These are phyloP conservation scores for Formica exsecta DNA, from an alignment of 1,140 invertebrate species.

Conservation along the genomic window DNA sequence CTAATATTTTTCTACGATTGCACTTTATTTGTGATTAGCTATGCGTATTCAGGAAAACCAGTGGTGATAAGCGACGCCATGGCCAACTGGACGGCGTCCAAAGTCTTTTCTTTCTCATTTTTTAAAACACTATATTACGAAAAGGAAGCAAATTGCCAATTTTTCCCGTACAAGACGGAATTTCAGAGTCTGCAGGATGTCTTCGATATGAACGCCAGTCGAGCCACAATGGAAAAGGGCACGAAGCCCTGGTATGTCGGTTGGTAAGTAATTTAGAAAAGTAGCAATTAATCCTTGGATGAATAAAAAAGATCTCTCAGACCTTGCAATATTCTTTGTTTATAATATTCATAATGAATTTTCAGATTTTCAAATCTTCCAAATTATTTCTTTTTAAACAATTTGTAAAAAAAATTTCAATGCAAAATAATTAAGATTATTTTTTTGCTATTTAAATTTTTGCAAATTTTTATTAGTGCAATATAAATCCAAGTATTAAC, in stretches of 20 bases:
- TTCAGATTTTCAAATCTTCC: not conserved
- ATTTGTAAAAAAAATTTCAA: not conserved
- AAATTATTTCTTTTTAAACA: not conserved
- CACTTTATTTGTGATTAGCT: slow-evolving; percentile 82
- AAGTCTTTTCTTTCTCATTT: slow-evolving; percentile 91
- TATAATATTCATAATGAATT: not conserved
- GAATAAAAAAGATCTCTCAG: not conserved
- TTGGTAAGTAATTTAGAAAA: slow-evolving; percentile 88
- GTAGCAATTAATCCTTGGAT: not conserved
- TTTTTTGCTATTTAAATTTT: not conserved
- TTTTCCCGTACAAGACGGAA: slow-evolving; percentile 96
- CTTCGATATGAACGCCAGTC: slow-evolving; percentile 91
- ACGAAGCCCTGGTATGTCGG: slow-evolving; percentile 95
- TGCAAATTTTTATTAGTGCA: not conserved
- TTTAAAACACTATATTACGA: slow-evolving; percentile 92
- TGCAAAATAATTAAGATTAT: not conserved
- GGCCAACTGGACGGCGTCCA: slow-evolving; percentile 91
- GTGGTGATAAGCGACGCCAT: slow-evolving; percentile 95
- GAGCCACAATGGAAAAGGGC: slow-evolving; percentile 89
- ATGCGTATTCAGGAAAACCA: slow-evolving; percentile 92
- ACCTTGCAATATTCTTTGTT: not conserved
- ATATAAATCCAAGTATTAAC: not conserved
- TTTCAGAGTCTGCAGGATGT: slow-evolving; percentile 92
- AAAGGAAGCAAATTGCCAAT: slow-evolving; percentile 92
- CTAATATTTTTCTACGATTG: not conserved